Conservation (phyloP, 2,797 vertebrate species). For the Melanotaenia parkinsoni region DNA sequence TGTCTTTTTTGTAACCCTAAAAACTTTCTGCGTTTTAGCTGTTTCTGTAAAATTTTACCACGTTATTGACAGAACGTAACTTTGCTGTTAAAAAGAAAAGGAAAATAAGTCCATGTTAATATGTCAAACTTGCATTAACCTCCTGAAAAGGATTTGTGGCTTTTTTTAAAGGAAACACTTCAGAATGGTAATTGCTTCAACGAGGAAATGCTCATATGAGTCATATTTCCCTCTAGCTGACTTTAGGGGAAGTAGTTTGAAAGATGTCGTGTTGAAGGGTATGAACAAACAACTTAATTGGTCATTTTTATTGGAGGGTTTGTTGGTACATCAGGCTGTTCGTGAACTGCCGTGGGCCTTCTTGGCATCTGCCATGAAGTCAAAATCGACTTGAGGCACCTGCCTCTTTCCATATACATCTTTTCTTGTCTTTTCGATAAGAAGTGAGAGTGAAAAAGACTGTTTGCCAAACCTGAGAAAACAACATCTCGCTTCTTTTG, state of each 20-base stretch:
- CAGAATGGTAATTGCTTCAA: neutral
- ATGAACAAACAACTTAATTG: neutral
- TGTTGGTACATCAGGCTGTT: neutral
- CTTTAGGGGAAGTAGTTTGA: neutral
- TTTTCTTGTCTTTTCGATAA: conserved; percentile 33
- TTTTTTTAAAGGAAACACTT: neutral
- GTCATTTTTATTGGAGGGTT: neutral
- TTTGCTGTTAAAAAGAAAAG: neutral
- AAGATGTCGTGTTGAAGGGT: neutral
- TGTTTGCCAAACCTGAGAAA: conserved; percentile 36
- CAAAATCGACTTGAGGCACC: conserved; percentile 37
- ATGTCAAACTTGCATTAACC: neutral
- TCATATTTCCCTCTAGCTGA: neutral
- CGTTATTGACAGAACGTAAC: neutral
- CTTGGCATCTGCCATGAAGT: conserved; percentile 30
- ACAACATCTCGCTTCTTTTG: conserved; percentile 52
- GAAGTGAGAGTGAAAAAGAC: conserved; percentile 22
- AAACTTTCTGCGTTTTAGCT: too few species aligned
- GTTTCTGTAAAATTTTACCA: too few species aligned
- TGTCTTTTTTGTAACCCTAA: too few species aligned
- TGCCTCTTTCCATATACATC: conserved; percentile 30
- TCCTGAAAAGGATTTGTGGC: neutral
- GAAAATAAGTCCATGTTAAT: neutral
- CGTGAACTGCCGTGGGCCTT: conserved; percentile 6
- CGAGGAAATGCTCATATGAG: neutral